A percentile compares a stretch with the other conserved stretches of the same genome.
phyloP scores from a whole-genome alignment of 2,888 invertebrate genomes.

The Ochropleura leucogaster region DNA sequence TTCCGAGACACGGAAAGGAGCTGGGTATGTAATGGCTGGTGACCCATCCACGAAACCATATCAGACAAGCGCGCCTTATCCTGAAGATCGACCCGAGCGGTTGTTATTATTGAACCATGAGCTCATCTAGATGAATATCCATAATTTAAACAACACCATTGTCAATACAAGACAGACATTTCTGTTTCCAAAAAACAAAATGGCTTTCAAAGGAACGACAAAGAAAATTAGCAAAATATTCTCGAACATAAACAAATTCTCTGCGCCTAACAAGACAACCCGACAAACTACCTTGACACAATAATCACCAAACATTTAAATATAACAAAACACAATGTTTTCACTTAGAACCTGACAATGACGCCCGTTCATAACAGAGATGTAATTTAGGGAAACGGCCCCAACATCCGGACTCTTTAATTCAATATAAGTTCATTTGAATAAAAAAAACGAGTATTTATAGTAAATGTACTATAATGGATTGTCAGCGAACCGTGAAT shows the following conservation, averaged over 20 bases:
- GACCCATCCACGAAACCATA: too few relatives aligned
- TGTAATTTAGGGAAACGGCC: conserved; percentile 78
- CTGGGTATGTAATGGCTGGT: too few relatives aligned
- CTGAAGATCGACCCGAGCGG: background rate
- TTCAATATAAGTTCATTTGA: conserved; percentile 77
- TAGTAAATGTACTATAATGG: conserved; percentile 80
- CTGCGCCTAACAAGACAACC: conserved; percentile 10
- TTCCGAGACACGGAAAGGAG: too few relatives aligned
- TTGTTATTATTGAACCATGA: background rate
- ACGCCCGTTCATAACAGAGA: conserved; percentile 76
- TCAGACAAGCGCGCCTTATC: too few relatives aligned
- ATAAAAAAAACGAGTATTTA: conserved; percentile 77
- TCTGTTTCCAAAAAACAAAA: background rate
- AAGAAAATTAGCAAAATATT: background rate
- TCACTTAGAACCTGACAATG: conserved; percentile 70
- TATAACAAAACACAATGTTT: conserved; percentile 49
- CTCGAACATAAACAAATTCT: background rate
- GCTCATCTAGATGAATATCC: too few relatives aligned
- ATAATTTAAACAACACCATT: too few relatives aligned
- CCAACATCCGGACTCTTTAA: conserved; percentile 79
- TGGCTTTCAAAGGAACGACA: background rate
- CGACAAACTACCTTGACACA: conserved; percentile 42
- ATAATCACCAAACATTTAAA: conserved; percentile 41
- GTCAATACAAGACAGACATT: too few relatives aligned
- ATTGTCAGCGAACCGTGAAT: conserved; percentile 77